Conservation (phyloP, 2,888 invertebrate genomes). For the Dione vanillae region DNA sequence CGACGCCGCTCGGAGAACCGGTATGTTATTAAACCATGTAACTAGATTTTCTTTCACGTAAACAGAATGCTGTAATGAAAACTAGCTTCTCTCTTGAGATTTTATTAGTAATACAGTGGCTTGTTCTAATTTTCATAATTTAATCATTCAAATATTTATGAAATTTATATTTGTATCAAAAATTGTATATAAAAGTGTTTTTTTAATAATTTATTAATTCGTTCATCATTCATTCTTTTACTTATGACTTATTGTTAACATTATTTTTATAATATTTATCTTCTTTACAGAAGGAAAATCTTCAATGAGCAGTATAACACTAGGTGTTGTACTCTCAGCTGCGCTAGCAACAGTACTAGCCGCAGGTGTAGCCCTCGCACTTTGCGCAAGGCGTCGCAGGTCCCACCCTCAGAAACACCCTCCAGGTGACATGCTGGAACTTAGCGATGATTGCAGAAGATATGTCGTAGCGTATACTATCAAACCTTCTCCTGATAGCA, state of each 20-base stretch:
- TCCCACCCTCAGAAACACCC: constrained; percentile 75
- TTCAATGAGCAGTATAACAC: constrained; percentile 88
- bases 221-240: no score
- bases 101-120: background rate
- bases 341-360: constrained; percentile 68
- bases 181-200: no score
- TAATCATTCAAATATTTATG: background rate
- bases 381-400: constrained; percentile 68
- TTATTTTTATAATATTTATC: background rate
- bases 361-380: constrained; percentile 66
- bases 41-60: constrained; percentile 2
- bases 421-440: constrained; percentile 84
- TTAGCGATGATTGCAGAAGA: constrained; percentile 91
- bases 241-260: no score
- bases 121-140: background rate
- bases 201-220: no score
- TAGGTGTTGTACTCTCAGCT: constrained; percentile 85
- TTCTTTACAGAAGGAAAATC: constrained; percentile 86
- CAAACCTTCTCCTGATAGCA: constrained; percentile 85
- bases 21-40: constrained; percentile 71
- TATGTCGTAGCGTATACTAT: constrained; percentile 94
- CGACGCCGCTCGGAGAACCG: constrained; percentile 93
- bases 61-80: constrained; percentile 18
- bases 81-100: background rate
- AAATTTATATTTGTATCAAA: no score